Evolutionary conservation across 2,888 invertebrate genomes (phyloP).

Genomic region (Rapana venosa): DNA sequence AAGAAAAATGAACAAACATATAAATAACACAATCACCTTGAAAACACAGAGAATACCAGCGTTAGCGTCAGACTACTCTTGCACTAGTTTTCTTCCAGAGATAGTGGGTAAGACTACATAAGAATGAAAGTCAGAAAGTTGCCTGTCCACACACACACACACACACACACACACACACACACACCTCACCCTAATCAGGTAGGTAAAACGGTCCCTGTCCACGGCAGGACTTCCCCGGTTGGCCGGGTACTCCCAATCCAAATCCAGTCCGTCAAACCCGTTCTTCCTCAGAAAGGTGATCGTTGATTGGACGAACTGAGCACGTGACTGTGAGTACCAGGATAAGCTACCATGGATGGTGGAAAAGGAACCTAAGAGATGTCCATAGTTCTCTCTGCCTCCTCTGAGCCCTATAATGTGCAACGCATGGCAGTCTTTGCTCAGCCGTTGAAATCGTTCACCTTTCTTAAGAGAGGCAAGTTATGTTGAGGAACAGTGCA

Average conservation of each 20-base stretch:
- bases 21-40: no score
- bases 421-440: slow-evolving; percentile 86
- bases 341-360: slow-evolving; percentile 66
- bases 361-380: slow-evolving; percentile 86
- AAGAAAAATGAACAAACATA: no score
- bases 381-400: no score
- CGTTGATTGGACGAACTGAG: slow-evolving; percentile 62
- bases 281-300: slow-evolving; percentile 64
- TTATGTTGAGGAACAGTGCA: no score
- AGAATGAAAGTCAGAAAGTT: no score
- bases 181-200: slow-evolving; percentile 67
- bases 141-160: background rate
- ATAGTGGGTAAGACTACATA: no score
- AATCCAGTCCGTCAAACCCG: slow-evolving; percentile 91
- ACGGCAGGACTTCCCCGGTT: slow-evolving; percentile 69
- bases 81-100: no score
- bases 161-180: background rate
- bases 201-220: slow-evolving; percentile 66
- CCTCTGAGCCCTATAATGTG: slow-evolving; percentile 89
- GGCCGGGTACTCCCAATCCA: slow-evolving; percentile 95
- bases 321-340: slow-evolving; percentile 56
- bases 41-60: no score
- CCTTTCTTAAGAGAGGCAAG: no score
- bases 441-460: slow-evolving; percentile 85
- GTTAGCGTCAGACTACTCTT: no score